phyloP scores from a whole-genome alignment of 2,797 vertebrate genomes.

The Oryzias dopingdopingensis region DNA sequence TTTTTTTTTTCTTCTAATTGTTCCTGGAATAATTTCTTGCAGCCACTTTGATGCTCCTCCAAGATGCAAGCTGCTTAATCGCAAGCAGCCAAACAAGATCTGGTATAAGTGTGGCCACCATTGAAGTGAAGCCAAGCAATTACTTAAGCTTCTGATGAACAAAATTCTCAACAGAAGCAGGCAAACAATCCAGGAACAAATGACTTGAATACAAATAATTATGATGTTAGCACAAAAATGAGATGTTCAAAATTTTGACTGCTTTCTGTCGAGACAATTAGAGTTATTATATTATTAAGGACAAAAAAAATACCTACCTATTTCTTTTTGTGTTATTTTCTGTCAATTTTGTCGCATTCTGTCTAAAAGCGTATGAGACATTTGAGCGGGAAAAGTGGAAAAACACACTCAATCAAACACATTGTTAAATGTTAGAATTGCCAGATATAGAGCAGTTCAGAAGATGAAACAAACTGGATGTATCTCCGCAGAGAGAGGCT shows the following conservation, averaged over 20 bases:
- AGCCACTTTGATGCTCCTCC: not conserved
- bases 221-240: too few species aligned
- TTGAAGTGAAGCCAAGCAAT: not conserved
- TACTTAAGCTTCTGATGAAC: not conserved
- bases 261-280: too few species aligned
- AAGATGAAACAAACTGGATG: constrained; percentile 33
- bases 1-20: constrained; percentile 6
- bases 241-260: too few species aligned
- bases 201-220: too few species aligned
- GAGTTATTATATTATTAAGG: too few species aligned
- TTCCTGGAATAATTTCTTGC: constrained; percentile 11
- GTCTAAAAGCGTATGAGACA: not conserved
- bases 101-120: not conserved
- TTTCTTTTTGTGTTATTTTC: not conserved
- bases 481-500: constrained; percentile 23
- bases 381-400: constrained; percentile 5
- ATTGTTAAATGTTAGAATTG: constrained; percentile 25
- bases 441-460: constrained; percentile 11
- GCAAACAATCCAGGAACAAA: too few species aligned
- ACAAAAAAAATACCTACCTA: not conserved
- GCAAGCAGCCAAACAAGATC: not conserved
- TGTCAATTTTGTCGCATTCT: not conserved
- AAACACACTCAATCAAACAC: constrained; percentile 19
- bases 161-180: too few species aligned
- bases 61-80: constrained; percentile 4